Base-by-base conservation (phyloP, 2,113 vertebrate species). In the Hystrix cristata region DNA sequence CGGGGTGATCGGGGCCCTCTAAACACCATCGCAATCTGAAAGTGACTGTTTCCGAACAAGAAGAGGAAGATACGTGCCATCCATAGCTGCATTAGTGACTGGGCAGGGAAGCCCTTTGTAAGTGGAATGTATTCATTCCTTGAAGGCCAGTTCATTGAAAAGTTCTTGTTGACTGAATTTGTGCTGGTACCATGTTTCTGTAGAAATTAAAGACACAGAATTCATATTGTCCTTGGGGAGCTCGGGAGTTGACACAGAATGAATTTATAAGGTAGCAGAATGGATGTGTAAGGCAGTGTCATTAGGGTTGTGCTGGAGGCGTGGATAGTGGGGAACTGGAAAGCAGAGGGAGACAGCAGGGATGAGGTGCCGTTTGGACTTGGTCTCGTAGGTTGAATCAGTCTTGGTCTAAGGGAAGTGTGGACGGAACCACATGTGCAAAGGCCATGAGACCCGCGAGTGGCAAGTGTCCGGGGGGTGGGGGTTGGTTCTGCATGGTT, bases 301-400 rank as follows among this genome's bases (percentile, higher is more conserved):
- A 79, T 69, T 53, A 6, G 31, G 4, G 43, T 21, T 11, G 15
- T 31, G 14, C 31, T 48, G 46, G 60, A 64, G 53, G 38, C 57
- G 25, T 8, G 57, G 23, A 3, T 10, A 6, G 9, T 1, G 1
- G 31, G 3, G 43, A 27, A 0, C 8, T 55, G 69, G 53, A 11
- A 46, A 21, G 2, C 57, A n/a, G 78, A 21, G 19, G 12, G 8
- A 14, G 31, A 71, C 2, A 1, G 16, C 5, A 4, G 46, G 19
- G 43, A 55, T 59, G 5, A 46, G 27, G 43, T 21, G 10, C 12
- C 16, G 0, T 48, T 38, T 80, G 79, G 43, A 64, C 38, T 62
- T 57, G 29, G 38, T 71, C 51, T 89, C 12, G 15, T 25, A 92
- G 72, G 79, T 43, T 38, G 51, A 62, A 29, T 55, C 51, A 38